Evolutionary conservation across 1,140 invertebrate species (phyloP).

Genomic region (Pseudomyrmex flavicornis): DNA sequence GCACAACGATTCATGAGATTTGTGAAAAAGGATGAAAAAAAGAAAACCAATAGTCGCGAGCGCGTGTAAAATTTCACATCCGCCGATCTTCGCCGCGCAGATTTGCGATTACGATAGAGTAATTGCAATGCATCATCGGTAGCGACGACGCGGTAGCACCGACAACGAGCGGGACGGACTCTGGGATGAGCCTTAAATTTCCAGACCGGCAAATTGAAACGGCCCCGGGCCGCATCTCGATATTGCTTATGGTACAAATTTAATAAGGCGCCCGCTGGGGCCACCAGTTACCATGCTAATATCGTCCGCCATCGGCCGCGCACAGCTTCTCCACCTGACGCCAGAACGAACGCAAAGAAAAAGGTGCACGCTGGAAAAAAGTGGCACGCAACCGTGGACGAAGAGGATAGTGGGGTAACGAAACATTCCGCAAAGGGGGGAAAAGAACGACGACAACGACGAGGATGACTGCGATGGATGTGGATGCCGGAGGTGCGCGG

Average conservation of each 20-base stretch:
- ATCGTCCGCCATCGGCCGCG: slow-evolving; percentile 76
- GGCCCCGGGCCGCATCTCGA: slow-evolving; percentile 72
- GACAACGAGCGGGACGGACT: slow-evolving; percentile 23
- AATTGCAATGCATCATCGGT: slow-evolving; percentile 41
- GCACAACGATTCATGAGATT: background rate
- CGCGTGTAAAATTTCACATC: background rate
- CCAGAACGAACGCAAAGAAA: slow-evolving; percentile 51
- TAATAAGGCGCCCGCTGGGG: slow-evolving; percentile 82
- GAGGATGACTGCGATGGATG: slow-evolving; percentile 63
- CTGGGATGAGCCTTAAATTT: slow-evolving; percentile 75
- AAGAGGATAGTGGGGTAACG: background rate
- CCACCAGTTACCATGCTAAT: slow-evolving; percentile 82
- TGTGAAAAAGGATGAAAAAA: background rate
- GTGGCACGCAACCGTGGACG: slow-evolving; percentile 18
- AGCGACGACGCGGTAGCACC: slow-evolving; percentile 44
- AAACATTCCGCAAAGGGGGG: background rate
- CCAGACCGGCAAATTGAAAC: slow-evolving; percentile 80
- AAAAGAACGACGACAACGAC: slow-evolving; percentile 44
- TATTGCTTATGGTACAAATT: slow-evolving; percentile 82
- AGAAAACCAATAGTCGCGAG: background rate
- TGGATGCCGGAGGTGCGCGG: slow-evolving; percentile 52
- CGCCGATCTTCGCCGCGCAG: background rate
- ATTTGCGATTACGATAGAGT: slow-evolving; percentile 27
- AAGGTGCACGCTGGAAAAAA: slow-evolving; percentile 68
- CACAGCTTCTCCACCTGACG: slow-evolving; percentile 79